These are phyloP conservation scores for Melanargia galathea DNA, from an alignment of 2,888 invertebrate species.

Conservation along the genomic window DNA sequence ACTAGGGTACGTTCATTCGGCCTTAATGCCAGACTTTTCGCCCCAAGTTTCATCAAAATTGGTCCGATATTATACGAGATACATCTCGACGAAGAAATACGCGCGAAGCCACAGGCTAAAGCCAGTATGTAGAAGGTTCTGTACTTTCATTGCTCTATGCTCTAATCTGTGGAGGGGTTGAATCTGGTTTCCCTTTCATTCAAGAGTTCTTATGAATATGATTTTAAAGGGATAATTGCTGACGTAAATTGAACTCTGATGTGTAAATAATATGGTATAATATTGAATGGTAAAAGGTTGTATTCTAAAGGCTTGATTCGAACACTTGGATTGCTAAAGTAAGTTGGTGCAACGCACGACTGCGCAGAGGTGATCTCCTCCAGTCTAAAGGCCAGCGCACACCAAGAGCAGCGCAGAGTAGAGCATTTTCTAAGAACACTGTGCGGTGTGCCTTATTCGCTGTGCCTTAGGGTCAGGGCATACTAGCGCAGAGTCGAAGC, in stretches of 20 bases:
- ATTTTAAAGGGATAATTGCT: background rate
- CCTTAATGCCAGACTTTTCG: too few relatives aligned
- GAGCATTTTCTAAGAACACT: too few relatives aligned
- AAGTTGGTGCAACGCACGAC: conserved; percentile 5
- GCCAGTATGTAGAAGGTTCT: background rate
- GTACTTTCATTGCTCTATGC: conserved; percentile 5
- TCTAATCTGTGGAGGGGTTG: conserved; percentile 16
- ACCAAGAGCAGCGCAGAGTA: too few relatives aligned
- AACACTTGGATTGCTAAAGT: background rate
- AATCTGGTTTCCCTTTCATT: conserved; percentile 21
- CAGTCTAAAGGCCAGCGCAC: background rate
- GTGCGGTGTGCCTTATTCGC: too few relatives aligned
- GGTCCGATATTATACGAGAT: background rate
- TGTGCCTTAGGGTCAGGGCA: too few relatives aligned
- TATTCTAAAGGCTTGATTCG: background rate
- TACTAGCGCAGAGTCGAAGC: too few relatives aligned
- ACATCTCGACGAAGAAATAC: too few relatives aligned
- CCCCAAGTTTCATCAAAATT: background rate
- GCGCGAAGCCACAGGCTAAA: background rate
- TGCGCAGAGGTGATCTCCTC: background rate
- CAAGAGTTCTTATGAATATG: conserved; percentile 8
- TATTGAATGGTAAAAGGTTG: background rate
- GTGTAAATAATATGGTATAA: background rate
- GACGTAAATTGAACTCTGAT: background rate
- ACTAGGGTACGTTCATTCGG: background rate